A percentile compares a stretch with the other conserved stretches of the same genome.
Conservation (phyloP, 2,888 invertebrate species). For the Heteropelma amictum region DNA sequence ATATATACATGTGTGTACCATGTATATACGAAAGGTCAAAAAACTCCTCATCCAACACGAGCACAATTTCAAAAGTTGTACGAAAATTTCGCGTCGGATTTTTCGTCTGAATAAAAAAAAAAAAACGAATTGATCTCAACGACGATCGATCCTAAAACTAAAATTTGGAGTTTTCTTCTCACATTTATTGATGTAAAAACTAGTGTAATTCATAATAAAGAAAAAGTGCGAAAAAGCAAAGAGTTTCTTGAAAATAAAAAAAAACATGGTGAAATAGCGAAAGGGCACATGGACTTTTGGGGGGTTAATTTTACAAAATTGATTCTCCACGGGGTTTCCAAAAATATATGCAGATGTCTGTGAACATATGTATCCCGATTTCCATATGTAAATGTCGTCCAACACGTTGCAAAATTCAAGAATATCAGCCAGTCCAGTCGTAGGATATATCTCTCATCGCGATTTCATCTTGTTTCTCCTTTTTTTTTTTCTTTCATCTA, state of each 20-base stretch:
- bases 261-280: not conserved
- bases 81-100: too few relatives aligned
- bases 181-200: too few relatives aligned
- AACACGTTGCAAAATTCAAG: slow-evolving; percentile 24
- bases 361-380: slow-evolving; percentile 49
- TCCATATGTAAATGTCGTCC: slow-evolving; percentile 69
- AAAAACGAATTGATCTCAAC: too few relatives aligned
- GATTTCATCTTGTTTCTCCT: not conserved
- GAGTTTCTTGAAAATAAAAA: slow-evolving; percentile 16
- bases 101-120: too few relatives aligned
- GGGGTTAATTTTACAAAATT: slow-evolving; percentile 63
- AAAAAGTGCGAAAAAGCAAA: slow-evolving; percentile 57
- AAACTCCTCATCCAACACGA: too few relatives aligned
- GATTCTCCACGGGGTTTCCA: slow-evolving; percentile 71
- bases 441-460: slow-evolving; percentile 39
- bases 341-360: slow-evolving; percentile 34
- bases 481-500: slow-evolving; percentile 1
- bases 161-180: too few relatives aligned
- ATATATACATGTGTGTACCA: too few relatives aligned
- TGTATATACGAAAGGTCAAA: too few relatives aligned
- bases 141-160: too few relatives aligned
- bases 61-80: too few relatives aligned
- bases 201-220: too few relatives aligned
- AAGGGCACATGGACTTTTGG: too few relatives aligned
- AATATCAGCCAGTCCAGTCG: slow-evolving; percentile 22